Conservation (phyloP, 2,888 invertebrate genomes). For the Oscheius sp. region DNA sequence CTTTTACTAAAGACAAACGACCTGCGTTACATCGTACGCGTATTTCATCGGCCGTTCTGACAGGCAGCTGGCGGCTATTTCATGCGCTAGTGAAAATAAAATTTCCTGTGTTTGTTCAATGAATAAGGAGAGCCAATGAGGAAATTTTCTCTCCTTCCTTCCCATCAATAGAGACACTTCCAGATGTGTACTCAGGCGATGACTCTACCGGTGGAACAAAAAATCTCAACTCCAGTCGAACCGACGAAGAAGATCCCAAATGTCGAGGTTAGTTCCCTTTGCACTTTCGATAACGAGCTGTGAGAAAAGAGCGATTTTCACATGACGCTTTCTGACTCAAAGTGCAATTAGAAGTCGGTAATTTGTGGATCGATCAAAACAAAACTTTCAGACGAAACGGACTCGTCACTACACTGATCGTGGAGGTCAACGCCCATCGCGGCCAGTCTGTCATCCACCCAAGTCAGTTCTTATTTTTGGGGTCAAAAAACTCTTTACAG, state of each 20-base stretch:
- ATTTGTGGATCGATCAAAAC: not conserved
- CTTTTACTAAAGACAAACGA: not conserved
- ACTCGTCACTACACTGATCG: constrained; percentile 19
- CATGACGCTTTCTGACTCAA: not conserved
- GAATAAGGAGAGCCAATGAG: too few relatives aligned
- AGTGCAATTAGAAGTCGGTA: not conserved
- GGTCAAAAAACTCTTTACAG: not conserved
- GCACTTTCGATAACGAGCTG: too few relatives aligned
- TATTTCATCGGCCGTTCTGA: not conserved
- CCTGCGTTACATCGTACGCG: not conserved
- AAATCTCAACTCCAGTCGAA: too few relatives aligned
- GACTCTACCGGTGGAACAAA: not conserved
- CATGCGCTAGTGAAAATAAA: not conserved
- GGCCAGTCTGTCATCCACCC: not conserved
- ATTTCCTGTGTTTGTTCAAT: too few relatives aligned
- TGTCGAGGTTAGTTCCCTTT: too few relatives aligned
- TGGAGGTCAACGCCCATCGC: constrained; percentile 10
- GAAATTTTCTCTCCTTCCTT: not conserved
- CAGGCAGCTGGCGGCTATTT: not conserved
- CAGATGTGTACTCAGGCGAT: not conserved
- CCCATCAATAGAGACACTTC: too few relatives aligned
- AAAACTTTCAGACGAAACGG: too few relatives aligned
- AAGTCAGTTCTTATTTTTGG: not conserved
- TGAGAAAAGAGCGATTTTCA: not conserved
- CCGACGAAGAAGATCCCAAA: too few relatives aligned